Evolutionary conservation across 2,888 invertebrate species (phyloP).

Genomic region (Drosophila antonietae): DNA sequence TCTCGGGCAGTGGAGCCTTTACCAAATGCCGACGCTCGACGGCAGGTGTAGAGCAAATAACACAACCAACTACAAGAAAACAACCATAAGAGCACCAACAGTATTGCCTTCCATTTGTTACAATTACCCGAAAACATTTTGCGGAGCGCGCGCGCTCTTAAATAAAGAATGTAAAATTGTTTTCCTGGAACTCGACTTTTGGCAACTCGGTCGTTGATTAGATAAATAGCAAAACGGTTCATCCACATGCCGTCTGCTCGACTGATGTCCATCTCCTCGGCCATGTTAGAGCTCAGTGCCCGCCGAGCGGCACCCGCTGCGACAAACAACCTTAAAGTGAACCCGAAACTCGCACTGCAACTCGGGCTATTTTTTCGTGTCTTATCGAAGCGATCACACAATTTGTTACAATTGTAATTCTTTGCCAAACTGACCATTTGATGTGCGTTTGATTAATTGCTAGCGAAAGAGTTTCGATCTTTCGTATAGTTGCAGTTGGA

Average conservation of each 20-base stretch:
- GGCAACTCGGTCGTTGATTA: slow-evolving; percentile 65
- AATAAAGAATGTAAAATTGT: slow-evolving; percentile 20
- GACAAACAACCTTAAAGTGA: slow-evolving; percentile 26
- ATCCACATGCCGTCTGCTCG: slow-evolving; percentile 46
- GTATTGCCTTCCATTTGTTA: slow-evolving; percentile 60
- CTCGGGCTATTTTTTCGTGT: neutral
- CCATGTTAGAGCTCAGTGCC: slow-evolving; percentile 31
- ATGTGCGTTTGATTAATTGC: slow-evolving; percentile 63
- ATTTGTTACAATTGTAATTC: slow-evolving; percentile 62
- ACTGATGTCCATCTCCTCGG: slow-evolving; percentile 47
- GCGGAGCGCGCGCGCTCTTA: slow-evolving; percentile 42
- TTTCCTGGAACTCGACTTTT: slow-evolving; percentile 57
- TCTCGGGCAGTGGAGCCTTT: slow-evolving; percentile 46
- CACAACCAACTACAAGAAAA: slow-evolving; percentile 29
- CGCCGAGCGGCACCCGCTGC: slow-evolving; percentile 58
- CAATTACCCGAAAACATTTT: slow-evolving; percentile 71
- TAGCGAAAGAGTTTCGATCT: slow-evolving; percentile 62
- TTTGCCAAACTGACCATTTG: slow-evolving; percentile 54
- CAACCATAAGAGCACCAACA: slow-evolving; percentile 11
- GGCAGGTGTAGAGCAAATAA: slow-evolving; percentile 60
- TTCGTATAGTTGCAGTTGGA: slow-evolving; percentile 8
- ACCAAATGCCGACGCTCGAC: slow-evolving; percentile 34
- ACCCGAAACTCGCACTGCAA: neutral
- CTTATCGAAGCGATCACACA: slow-evolving; percentile 30
- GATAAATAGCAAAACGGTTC: slow-evolving; percentile 68